Base-by-base conservation (phyloP, 2,797 vertebrate species). In the Enteromius treurensis region DNA sequence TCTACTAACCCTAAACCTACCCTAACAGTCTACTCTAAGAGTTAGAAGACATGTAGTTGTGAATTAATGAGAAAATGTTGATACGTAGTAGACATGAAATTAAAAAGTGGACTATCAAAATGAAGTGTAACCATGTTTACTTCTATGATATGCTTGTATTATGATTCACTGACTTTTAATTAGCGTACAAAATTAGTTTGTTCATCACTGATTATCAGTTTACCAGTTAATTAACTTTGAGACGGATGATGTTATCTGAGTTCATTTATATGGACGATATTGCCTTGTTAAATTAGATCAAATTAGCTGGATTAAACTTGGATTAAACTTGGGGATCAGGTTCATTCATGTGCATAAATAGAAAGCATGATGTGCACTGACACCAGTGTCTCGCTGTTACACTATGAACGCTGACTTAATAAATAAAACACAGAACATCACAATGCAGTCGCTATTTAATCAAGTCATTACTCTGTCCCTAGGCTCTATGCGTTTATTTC, bases 261-360 rank as follows among this genome's bases (percentile, higher is more conserved):
- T 32, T 37, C 5, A 53, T 53, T 70, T 47, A 45, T 17, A 47
- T 19, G 40, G 68, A 71, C 21, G 15, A 62, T 10, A 45, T 15
- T 55, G 67, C 62, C 7, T 23, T 60, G 40, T 73, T 71, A 62
- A 64, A 64, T 73, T 34, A 17, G 19, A 23, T 62, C 13, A 19
- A 49, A 73, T 62, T 73, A 71, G 51, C 53, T 55, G 37, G 11
- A 42, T 64, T 64, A 34, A 81, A 73, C 11, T 21, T 55, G 51
- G 6, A 55, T 62, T 64, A 45, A 81, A 73, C 7, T 5, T 26
- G 29, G 6, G 58, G 45, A 75, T 75, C 80, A 68, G 73, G 73
- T 77, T 53, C n/a, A 76, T 85, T 76, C 32, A 26, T 81, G 23
- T 78, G 26, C 65, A 75, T 75, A 75, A 58, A 37, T 75, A 75